These are phyloP conservation scores for Ciconia stormi DNA, from an alignment of 2,113 vertebrate species.

Conservation along the genomic window DNA sequence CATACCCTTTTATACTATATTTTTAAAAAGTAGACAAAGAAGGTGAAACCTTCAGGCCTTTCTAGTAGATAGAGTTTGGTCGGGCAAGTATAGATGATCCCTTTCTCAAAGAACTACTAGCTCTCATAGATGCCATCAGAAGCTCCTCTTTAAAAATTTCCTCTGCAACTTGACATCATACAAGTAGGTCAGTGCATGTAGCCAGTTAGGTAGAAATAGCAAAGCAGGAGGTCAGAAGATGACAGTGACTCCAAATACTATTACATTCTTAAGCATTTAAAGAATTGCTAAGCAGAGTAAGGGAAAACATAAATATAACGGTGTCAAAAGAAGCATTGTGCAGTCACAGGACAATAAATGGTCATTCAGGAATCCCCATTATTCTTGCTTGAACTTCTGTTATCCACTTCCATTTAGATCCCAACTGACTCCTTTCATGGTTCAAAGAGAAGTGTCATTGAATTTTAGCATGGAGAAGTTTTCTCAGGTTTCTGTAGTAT, in stretches of 20 bases:
- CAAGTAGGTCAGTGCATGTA: not conserved
- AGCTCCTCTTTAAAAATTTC: not conserved
- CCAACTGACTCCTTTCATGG: not conserved
- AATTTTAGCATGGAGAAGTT: not conserved
- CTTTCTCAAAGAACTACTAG: not conserved
- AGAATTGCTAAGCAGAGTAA: not conserved
- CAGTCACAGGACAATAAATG: not conserved
- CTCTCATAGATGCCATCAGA: not conserved
- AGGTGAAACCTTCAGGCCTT: not conserved
- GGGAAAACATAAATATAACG: not conserved
- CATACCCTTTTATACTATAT: not conserved
- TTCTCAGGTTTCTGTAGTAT: not conserved
- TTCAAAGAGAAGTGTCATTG: not conserved
- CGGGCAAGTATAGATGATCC: not conserved
- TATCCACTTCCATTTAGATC: not conserved
- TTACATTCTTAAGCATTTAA: not conserved
- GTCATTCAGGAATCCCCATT: not conserved
- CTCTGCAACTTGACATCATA: not conserved
- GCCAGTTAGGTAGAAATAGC: not conserved
- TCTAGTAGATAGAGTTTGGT: not conserved
- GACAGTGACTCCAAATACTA: not conserved
- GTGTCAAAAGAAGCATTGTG: not conserved
- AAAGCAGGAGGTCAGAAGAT: not conserved
- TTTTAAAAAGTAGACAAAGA: not conserved
- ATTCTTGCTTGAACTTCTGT: not conserved